Evolutionary conservation across 2,113 vertebrate species (phyloP).

Genomic region (Carollia perspicillata): DNA sequence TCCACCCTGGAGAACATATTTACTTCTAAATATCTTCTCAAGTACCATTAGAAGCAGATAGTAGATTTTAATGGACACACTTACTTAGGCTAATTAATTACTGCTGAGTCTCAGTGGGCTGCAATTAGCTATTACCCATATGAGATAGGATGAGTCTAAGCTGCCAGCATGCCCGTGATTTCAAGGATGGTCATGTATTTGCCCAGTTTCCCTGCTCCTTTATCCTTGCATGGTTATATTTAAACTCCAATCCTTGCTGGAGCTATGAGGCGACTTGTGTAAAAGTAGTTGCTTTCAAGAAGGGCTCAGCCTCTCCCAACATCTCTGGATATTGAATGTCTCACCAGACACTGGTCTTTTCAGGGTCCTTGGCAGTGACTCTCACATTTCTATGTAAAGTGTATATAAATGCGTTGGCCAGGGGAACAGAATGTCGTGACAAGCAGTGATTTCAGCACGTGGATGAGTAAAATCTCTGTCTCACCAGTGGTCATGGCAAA

Average conservation of each 20-base stretch:
- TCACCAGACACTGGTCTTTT: not conserved
- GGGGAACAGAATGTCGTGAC: not conserved
- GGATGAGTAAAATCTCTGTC: not conserved
- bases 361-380: not conserved
- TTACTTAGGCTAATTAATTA: constrained; percentile 58
- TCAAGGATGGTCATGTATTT: not conserved
- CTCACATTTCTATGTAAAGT: not conserved
- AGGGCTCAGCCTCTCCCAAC: not conserved
- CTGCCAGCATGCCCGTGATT: not conserved
- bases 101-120: constrained; percentile 44
- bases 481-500: not conserved
- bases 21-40: constrained; percentile 56
- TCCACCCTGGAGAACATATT: constrained; percentile 43
- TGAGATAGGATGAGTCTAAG: not conserved
- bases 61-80: constrained; percentile 44
- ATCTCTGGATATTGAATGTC: not conserved
- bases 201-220: not conserved
- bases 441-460: not conserved
- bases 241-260: not conserved
- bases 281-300: not conserved
- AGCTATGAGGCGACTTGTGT: not conserved
- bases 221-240: not conserved
- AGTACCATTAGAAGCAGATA: constrained; percentile 41
- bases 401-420: not conserved
- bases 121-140: constrained; percentile 24